phyloP scores from a whole-genome alignment of 2,888 invertebrate genomes.

The Morpho deidamia region DNA sequence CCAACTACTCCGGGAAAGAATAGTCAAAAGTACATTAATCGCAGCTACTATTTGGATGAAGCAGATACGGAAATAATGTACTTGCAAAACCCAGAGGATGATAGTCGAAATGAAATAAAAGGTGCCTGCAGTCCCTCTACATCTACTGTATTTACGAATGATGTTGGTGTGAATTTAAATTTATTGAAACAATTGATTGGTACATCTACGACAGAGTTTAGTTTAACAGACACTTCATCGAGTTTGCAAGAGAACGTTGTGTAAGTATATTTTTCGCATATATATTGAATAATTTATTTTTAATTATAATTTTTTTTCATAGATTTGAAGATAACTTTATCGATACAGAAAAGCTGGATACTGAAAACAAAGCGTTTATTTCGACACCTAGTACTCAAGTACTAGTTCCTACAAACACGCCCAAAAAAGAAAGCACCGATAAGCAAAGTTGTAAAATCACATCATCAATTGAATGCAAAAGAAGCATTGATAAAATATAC shows the following conservation, averaged over 20 bases:
- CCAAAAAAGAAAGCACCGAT: constrained; percentile 19
- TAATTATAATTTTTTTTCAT: background rate
- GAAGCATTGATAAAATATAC: constrained; percentile 64
- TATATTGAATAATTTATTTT: background rate
- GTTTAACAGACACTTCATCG: constrained; percentile 15
- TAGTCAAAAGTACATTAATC: constrained; percentile 43
- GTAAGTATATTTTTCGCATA: constrained; percentile 10
- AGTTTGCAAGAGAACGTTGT: constrained; percentile 11
- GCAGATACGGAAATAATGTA: constrained; percentile 55
- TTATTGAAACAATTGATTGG: constrained; percentile 33
- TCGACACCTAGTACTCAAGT: constrained; percentile 10
- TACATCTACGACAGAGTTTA: constrained; percentile 31
- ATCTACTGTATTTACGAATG: constrained; percentile 37
- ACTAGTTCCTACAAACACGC: constrained; percentile 32
- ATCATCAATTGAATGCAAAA: constrained; percentile 47
- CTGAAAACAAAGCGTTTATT: background rate
- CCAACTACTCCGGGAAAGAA: constrained; percentile 29
- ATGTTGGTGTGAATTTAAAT: constrained; percentile 36
- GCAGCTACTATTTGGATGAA: constrained; percentile 55
- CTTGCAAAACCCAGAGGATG: constrained; percentile 36
- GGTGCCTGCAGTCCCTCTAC: constrained; percentile 36
- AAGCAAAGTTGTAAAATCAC: constrained; percentile 25
- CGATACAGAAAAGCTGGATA: background rate
- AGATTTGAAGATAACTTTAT: constrained; percentile 20
- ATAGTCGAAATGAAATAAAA: constrained; percentile 32